Conservation (phyloP, 2,888 invertebrate species). For the Stenotaenia linearis region DNA sequence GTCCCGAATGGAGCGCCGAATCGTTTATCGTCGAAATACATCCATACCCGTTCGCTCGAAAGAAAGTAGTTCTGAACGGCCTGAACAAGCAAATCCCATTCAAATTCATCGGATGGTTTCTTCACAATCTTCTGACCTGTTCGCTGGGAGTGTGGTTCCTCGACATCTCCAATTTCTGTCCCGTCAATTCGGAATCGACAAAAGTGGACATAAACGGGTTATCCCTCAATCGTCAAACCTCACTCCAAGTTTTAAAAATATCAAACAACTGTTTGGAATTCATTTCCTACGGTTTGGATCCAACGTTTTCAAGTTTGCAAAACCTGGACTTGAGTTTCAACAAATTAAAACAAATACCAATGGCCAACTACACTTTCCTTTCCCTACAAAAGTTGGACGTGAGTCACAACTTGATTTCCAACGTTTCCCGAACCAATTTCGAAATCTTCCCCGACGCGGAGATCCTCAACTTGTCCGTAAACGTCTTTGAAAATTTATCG, state of each 20-base stretch:
- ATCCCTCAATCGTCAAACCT: background rate
- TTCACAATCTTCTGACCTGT: too few relatives aligned
- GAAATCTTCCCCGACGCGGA: background rate
- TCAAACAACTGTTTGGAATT: background rate
- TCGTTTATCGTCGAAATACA: too few relatives aligned
- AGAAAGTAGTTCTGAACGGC: too few relatives aligned
- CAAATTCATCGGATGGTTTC: too few relatives aligned
- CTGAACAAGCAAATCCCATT: too few relatives aligned
- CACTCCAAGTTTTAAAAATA: background rate
- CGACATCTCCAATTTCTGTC: too few relatives aligned
- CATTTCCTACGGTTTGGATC: background rate
- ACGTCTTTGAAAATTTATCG: background rate
- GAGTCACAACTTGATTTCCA: background rate
- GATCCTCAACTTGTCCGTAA: background rate
- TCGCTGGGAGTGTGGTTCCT: too few relatives aligned
- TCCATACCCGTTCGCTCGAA: too few relatives aligned
- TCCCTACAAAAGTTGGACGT: background rate
- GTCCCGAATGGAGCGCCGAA: background rate
- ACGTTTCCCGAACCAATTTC: background rate
- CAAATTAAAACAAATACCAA: background rate
- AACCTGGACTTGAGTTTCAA: background rate
- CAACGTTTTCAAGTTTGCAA: background rate
- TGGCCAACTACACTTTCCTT: background rate
- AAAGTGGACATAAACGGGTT: background rate
- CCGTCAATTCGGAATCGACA: too few relatives aligned